phyloP scores from a whole-genome alignment of 2,113 vertebrate genomes.

The Ia io region DNA sequence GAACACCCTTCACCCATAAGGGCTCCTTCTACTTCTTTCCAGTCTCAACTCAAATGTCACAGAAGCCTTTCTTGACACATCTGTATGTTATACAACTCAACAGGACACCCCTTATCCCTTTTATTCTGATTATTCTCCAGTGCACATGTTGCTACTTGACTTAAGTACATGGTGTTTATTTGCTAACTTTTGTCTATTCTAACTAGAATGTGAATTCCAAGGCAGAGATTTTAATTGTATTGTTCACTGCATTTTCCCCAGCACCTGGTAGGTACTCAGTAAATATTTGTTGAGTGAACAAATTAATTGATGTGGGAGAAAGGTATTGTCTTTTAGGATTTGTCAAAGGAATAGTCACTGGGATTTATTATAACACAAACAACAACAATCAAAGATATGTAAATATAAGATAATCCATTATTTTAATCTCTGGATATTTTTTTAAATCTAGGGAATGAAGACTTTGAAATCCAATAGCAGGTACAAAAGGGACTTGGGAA shows the following conservation, averaged over 20 bases:
- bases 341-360: background rate
- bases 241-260: background rate
- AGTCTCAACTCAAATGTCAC: background rate
- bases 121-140: conserved; percentile 1
- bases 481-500: background rate
- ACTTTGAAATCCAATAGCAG: conserved; percentile 16
- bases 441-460: background rate
- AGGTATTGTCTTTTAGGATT: background rate
- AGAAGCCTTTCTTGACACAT: background rate
- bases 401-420: conserved; percentile 5
- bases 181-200: conserved; percentile 17
- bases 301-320: conserved; percentile 45
- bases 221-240: background rate
- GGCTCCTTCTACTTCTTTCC: background rate
- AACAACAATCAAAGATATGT: conserved; percentile 36
- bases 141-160: background rate
- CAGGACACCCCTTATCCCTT: background rate
- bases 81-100: background rate
- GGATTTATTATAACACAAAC: conserved; percentile 57
- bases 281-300: conserved; percentile 11
- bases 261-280: background rate
- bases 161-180: background rate
- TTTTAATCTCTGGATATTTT: conserved; percentile 31
- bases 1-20: background rate
- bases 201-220: conserved; percentile 31